Base-by-base conservation (phyloP, 2,113 vertebrate species). In the Aspidoscelis tigris region DNA sequence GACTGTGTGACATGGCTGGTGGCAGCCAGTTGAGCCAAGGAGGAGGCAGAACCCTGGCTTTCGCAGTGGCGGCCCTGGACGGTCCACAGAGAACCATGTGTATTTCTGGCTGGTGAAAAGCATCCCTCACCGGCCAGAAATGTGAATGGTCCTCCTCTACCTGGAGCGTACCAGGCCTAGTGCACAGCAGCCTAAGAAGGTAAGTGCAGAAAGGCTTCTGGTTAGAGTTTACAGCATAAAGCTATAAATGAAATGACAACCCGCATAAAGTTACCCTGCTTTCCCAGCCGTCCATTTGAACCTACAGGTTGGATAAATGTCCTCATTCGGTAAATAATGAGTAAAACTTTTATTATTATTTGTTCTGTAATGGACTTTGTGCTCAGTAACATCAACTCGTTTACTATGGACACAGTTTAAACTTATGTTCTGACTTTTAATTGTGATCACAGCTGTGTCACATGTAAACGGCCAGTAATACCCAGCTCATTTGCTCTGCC, bases 211-310 rank as follows among this genome's bases (percentile, higher is more conserved):
- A 33, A 33, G 33, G 33, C 16, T 9, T 69, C 72, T 47, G 58
- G 39, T 86, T 70, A 61, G 80, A 72, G 84, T 89, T 90, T 80
- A 81, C 61, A 26, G 77, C 43, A 78, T 83, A 91, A 95, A 92
- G 65, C 72, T 85, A 90, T 90, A 90, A 80, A 69, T 0, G 68
- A 91, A 85, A 50, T 69, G 64, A 90, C 83, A 82, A 86, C 24
- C 41, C 50, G 70, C 76, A 84, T 81, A 82, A 74, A 65, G 12
- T 53, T 44, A 82, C 83, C 87, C 81, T 79, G 83, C 86, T 78
- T 86, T 89, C 89, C 80, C 74, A 77, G 50, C 3, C 39, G 9
- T 55, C 0, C 0, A 76, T 86, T 69, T 64, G 50, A 85, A 88
- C 64, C 44, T 33, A 70, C 11, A 24, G 26, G 39, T 2, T 55